Evolutionary conservation across 2,888 invertebrate species (phyloP).

Genomic region (Drosophila barbarae): DNA sequence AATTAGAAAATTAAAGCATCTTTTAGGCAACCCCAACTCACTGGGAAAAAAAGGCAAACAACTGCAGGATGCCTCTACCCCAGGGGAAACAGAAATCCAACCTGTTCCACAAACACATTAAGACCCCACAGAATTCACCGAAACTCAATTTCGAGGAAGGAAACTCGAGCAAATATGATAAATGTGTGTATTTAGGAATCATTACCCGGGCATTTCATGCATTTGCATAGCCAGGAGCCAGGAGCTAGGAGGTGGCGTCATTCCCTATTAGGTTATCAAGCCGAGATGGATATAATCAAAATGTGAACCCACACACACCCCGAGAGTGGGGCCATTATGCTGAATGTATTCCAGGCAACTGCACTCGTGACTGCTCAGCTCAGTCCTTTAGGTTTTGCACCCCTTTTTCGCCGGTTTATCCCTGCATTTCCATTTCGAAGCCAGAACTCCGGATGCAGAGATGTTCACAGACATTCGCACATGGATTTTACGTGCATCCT

Average conservation of each 20-base stretch:
- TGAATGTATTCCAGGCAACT: slow-evolving; percentile 41
- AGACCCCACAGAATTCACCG: slow-evolving; percentile 1
- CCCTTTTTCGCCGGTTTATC: background rate
- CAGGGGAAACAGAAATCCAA: background rate
- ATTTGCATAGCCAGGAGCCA: background rate
- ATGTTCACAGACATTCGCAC: slow-evolving; percentile 13
- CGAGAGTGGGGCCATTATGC: slow-evolving; percentile 46
- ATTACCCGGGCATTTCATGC: slow-evolving; percentile 28
- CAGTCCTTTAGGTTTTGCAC: background rate
- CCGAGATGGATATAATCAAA: slow-evolving; percentile 30
- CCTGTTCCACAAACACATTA: slow-evolving; percentile 20
- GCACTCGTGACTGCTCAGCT: slow-evolving; percentile 36
- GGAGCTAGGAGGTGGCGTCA: slow-evolving; percentile 17
- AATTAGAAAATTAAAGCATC: background rate
- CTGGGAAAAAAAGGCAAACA: background rate
- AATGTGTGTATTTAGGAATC: slow-evolving; percentile 41
- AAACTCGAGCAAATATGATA: slow-evolving; percentile 30
- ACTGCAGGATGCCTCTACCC: background rate
- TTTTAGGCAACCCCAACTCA: background rate
- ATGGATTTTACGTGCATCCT: slow-evolving; percentile 10
- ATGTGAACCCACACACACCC: slow-evolving; percentile 19
- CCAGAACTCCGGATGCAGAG: slow-evolving; percentile 9
- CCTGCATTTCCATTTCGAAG: slow-evolving; percentile 25
- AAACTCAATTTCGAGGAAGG: slow-evolving; percentile 8
- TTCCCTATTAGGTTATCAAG: slow-evolving; percentile 43